Evolutionary conservation across 2,888 invertebrate genomes (phyloP), one percentile per base, ranked within the genome.

Genomic region (Crepidodera aurea): DNA sequence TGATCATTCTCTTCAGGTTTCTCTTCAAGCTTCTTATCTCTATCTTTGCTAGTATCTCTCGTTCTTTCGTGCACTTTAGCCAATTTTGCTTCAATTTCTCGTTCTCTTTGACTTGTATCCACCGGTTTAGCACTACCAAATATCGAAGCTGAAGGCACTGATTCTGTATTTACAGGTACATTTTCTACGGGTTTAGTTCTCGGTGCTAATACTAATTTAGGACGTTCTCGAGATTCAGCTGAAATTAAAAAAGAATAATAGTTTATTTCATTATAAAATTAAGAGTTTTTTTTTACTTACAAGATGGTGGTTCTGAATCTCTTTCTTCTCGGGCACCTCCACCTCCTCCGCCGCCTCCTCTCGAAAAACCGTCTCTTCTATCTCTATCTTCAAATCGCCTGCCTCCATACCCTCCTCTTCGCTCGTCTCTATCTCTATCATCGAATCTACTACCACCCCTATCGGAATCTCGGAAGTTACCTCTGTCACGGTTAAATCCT

Each of bases 41-140:
- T 59, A 54, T 76, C 77, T 10, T 76, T 75, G 62, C 77, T 77
- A 25, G 62, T 67, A 61, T 78, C 78, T 57, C 74, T 27, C 5
- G 79, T 76, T 66, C 74, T 66, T 66, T 76, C 61, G 27, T 71
- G 65, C 69, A 87, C 84, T 73, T 88, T 89, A 25, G 88, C 87
- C 51, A 96, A 83, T 69, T 93, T 88, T 77, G 94, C 93, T 78
- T 97, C 97, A 68, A 97, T 96, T 83, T 95, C 93, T 55, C 93
- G 85, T 76, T 96, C 96, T 72, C 91, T 87, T 44, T 93, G 91
- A 53, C 93, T 89, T 1, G 97, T 98, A 78, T 97, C 96, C 0
- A 98, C 97, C 0, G 97, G 97, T 78, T 92, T 94, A 13, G 97
- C 97, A 25, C 88, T 90, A n/a, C 97, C 97, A 79, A 97, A 97